phyloP scores from a whole-genome alignment of 2,113 vertebrate genomes.

The Octodon degus region DNA sequence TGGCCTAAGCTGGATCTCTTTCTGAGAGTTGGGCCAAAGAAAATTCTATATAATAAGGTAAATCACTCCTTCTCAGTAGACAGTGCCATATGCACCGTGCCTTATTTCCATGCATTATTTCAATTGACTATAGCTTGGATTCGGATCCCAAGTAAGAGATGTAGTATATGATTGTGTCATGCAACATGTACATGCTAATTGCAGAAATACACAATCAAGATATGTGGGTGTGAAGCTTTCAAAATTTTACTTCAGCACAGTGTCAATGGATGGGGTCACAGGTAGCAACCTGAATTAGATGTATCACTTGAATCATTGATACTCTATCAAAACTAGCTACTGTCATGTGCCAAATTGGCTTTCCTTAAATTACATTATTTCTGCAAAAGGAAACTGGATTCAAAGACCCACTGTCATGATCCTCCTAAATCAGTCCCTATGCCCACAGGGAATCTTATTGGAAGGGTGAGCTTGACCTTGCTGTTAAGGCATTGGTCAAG shows the following conservation, averaged over 20 bases:
- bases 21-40: not conserved
- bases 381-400: not conserved
- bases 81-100: rapidly evolving
- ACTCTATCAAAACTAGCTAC: not conserved
- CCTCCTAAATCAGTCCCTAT: not conserved
- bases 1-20: slow-evolving; percentile 20
- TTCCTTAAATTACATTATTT: slow-evolving; percentile 18
- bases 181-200: not conserved
- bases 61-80: not conserved
- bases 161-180: not conserved
- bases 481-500: not conserved
- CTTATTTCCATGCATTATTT: not conserved
- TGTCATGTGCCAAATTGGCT: not conserved
- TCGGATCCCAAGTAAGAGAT: not conserved
- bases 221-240: not conserved
- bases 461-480: not conserved
- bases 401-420: not conserved
- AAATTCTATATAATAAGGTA: not conserved
- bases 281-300: not conserved
- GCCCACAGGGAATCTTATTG: not conserved
- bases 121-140: not conserved
- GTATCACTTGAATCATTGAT: not conserved
- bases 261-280: not conserved
- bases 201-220: not conserved
- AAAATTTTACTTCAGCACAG: not conserved